These are phyloP conservation scores for Leptobrachium ailaonicum DNA, from an alignment of 2,113 vertebrate species.

Conservation along the genomic window DNA sequence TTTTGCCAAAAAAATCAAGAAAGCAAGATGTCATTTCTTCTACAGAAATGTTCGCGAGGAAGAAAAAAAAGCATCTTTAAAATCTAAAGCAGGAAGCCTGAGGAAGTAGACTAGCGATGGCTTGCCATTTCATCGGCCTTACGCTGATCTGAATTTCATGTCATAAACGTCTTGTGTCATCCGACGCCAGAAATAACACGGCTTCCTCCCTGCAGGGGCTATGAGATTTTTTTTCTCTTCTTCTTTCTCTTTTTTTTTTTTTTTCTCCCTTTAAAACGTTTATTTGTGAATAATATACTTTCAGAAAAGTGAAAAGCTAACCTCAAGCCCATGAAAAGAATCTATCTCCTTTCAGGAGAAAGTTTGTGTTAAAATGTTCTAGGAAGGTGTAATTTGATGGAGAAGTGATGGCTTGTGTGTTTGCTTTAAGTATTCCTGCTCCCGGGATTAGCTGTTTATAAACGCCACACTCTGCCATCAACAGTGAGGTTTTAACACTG, in stretches of 20 bases:
- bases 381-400: slow-evolving; percentile 75
- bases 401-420: slow-evolving; percentile 74
- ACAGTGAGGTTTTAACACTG: slow-evolving; percentile 69
- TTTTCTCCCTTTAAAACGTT: slow-evolving; percentile 72
- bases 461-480: slow-evolving; percentile 66
- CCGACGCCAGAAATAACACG: slow-evolving; percentile 80
- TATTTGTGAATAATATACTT: slow-evolving; percentile 83
- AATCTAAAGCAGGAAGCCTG: slow-evolving; percentile 69
- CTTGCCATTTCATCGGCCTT: slow-evolving; percentile 69
- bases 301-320: slow-evolving; percentile 67
- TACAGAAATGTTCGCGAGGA: slow-evolving; percentile 60
- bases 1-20: neutral
- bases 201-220: slow-evolving; percentile 71
- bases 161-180: slow-evolving; percentile 77
- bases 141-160: slow-evolving; percentile 72
- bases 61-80: slow-evolving; percentile 65
- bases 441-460: slow-evolving; percentile 68
- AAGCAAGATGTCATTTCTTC: slow-evolving; percentile 47
- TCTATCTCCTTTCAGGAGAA: slow-evolving; percentile 75
- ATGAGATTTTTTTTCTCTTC: slow-evolving; percentile 59
- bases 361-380: slow-evolving; percentile 75
- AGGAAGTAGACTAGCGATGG: slow-evolving; percentile 71
- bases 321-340: slow-evolving; percentile 74
- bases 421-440: slow-evolving; percentile 76
- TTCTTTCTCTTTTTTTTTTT: slow-evolving; percentile 58